Base-by-base conservation (phyloP, 2,797 vertebrate genomes). In the Microchirus variegatus region DNA sequence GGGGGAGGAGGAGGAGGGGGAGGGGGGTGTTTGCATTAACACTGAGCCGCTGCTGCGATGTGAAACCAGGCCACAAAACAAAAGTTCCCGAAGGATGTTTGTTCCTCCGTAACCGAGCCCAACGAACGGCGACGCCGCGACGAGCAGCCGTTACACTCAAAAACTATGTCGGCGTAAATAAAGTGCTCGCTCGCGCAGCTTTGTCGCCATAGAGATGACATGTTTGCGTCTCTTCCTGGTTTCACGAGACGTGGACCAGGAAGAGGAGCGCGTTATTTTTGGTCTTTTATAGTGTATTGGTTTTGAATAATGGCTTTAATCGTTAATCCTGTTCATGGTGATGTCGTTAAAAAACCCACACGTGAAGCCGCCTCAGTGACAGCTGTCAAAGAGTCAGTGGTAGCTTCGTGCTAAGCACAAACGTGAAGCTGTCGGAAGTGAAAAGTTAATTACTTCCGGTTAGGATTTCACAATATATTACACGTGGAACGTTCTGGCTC, bases 141-240 rank as follows among this genome's bases (percentile, higher is more conserved):
- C 9, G 19, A 3, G 42, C n/a, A 9, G 3, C 4, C 3, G 1
- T 9, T 9, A 2, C 19, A 1, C 37, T 18, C 18, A 0, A 57
- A 57, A 22, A 26, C 17, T 22, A 3, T 19, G 5, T 15, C 0
- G 0, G 4, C 36, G 0, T 10, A 35, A 41, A 52, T 8, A 1
- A n/a, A n/a, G n/a, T n/a, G 47, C 8, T 11, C 15, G 0, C 13
- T 67, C 53, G 12, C 2, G 16, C 10, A 26, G 11, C 12, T 50
- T 54, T 56, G 19, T 19, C 9, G 44, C 12, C 26, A 1, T 37
- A 59, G 60, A 58, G 75, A 52, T 45, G 78, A 38, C 36, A 26
- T 67, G 75, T 78, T 59, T 54, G 83, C 61, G 42, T 81, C 65
- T 78, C 87, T 88, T 91, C 88, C 90, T 90, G 86, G 78, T 88